Evolutionary conservation across 2,113 vertebrate species (phyloP), one percentile per base, ranked within the genome.

Genomic region (Thunnus maccoyii): DNA sequence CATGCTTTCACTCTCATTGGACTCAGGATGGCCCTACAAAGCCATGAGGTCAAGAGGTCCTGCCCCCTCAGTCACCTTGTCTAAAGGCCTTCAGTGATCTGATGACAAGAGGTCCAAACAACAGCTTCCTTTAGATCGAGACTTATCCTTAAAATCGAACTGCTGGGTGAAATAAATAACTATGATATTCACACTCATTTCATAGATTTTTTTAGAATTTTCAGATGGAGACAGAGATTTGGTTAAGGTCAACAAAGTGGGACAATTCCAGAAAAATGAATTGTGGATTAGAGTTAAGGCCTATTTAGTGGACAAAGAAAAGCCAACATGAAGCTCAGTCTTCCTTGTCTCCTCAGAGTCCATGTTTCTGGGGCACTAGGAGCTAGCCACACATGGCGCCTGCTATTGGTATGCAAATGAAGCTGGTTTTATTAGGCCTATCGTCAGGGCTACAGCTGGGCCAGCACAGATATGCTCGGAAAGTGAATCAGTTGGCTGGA

Each of bases 401-500:
- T 63, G 84, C 91, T 79, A 94, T 95, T 95, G 91, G 94, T 81
- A 96, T 96, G 95, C 92, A 94, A 95, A 96, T 95, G 70, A 82
- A 2, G 4, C 72, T 84, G 87, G 89, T 87, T 95, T 94, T 94
- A 95, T 94, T 93, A 92, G 92, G 89, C 89, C 86, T 91, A 95
- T 96, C 94, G 93, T 95, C 95, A 94, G 93, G 94, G 92, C 93
- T 94, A 95, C 95, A 95, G 94, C 95, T 94, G 94, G 92, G 78
- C 91, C 77, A 27, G 72, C 91, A 80, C 87, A 95, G 94, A 96
- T 94, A 95, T 96, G 94, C 93, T 87, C 73, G 74, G 78, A 90
- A 88, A 93, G 92, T 90, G 93, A 95, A 93, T 93, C 93, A 89
- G 87, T 86, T 77, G 78, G 82, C 75, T 78, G 73, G 80, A 88